Base-by-base conservation (phyloP, 2,113 vertebrate genomes). In the Delphinapterus leucas region DNA sequence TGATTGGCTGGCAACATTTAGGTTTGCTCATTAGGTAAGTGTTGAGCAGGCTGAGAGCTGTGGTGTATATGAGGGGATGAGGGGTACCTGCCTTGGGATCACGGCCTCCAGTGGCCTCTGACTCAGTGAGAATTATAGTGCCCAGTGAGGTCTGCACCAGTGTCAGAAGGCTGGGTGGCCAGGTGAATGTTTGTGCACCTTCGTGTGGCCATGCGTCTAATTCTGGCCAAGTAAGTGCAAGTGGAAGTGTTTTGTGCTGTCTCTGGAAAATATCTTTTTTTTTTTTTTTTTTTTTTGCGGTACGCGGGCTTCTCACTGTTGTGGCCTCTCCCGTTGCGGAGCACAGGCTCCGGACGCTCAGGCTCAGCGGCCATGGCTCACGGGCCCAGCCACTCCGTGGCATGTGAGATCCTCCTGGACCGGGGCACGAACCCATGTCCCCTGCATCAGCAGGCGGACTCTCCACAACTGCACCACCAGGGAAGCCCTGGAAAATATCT, bases 31-130 rank as follows among this genome's bases (percentile, higher is more conserved):
- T 49, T 25, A 36, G 49, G 49, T 21, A 77, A 60, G 41, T 26
- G 2, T 0, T 1, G n/a, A 47, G 73, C 20, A 36, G 89, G 44
- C 15, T 70, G 63, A 55, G 23, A 63, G 25, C 67, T 9, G 18
- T 31, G 44, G 14, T 5, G 33, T 5, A 1, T 5, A 0, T 4
- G 13, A 8, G 15, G 77, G 38, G 28, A 0, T 4, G 13, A 8
- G 15, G 77, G 38, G 28, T 10, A 3, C 31, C 33, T 47, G 28
- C 15, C 84, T 41, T 33, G 93, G 86, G 67, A 25, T 18, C 1
- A 0, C 6, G 28, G 58, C 58, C 28, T 55, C 23, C 20, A 36
- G 12, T 0, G 11, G 26, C 76, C n/a, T 53, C n/a, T 25, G 85
- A 36, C 38, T 21, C 12, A 33, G 10, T 60, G 13, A 61, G 6